A percentile compares a stretch with the other conserved stretches of the same genome.
Conservation (phyloP, 2,113 vertebrate species). For the Pterocles gutturalis region DNA sequence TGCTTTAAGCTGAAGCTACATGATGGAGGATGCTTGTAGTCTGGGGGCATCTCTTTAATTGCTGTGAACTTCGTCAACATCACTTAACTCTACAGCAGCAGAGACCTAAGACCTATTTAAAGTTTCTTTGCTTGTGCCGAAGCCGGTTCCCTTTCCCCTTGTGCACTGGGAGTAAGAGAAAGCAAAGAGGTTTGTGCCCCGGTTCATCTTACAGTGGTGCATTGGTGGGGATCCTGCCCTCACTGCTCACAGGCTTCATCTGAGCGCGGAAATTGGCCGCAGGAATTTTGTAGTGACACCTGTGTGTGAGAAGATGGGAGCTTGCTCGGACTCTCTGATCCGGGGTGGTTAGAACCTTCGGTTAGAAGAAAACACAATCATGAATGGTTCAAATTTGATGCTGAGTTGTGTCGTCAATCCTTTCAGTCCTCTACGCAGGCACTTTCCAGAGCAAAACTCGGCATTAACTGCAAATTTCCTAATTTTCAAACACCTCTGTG, state of each 20-base stretch:
- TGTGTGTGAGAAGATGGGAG: neutral
- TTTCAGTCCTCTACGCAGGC: neutral
- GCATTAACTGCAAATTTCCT: neutral
- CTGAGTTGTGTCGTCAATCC: accelerated
- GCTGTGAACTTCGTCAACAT: neutral
- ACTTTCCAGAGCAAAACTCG: neutral
- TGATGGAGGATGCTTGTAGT: neutral
- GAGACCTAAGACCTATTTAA: neutral
- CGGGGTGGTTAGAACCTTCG: no score
- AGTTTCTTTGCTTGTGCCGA: neutral
- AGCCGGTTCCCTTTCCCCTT: neutral
- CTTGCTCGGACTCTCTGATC: neutral
- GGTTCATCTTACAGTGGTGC: neutral
- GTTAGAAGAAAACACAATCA: neutral
- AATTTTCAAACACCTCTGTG: neutral
- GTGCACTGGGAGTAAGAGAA: neutral
- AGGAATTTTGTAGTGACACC: neutral
- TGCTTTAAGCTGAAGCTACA: neutral
- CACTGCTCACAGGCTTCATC: neutral
- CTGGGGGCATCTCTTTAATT: neutral
- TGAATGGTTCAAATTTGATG: no score
- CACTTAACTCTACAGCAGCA: neutral
- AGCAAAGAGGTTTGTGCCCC: neutral
- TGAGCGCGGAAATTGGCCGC: accelerated
- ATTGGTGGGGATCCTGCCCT: neutral